Evolutionary conservation across 2,797 vertebrate genomes (phyloP), one percentile per base, ranked within the genome.

Genomic region (Hylomyscus alleni): DNA sequence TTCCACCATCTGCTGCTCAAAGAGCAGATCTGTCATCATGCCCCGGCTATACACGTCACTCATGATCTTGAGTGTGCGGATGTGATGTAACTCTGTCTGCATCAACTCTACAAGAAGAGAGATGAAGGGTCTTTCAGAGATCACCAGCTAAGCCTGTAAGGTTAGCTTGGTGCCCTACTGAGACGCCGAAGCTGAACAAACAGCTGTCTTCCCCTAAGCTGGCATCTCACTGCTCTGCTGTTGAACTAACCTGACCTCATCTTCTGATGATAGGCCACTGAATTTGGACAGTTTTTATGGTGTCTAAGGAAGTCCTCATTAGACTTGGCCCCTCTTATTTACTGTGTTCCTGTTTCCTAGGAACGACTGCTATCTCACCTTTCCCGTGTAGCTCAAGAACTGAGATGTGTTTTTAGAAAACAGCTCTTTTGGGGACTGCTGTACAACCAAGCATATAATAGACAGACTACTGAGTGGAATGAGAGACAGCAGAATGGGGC

Each of bases 81-180:
- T 97, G 47, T 99, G 99, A 98, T 99, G 99, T 98, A 99, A 99
- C 98, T 99, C 99, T 0, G 99, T 99, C 98, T 99, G 99, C 99
- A 99, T 99, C 69, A 99, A 97, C 98, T 99, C 99, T 99, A 98
- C 4, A 58, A 50, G 3, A n/a, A 96, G 34, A 69, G 15, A 56
- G 40, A 82, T 12, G 10, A 29, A 29, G 3, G 13, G 47, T 50
- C 84, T 54, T 15, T 37, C 86, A 54, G 12, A 50, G 60, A 44
- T 13, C 7, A 34, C 2, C 56, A 12, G 77, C 26, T 84, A 47
- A 31, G 31, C 17, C 17, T 12, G 4, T 31, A 50, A 6, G 34
- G n/a, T 58, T 29, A 19, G 15, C 12, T n/a, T 10, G 24, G 17
- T 8, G 37, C 12, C 40, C 83, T 24, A 31, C 0, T 11, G 19